A percentile compares a stretch with the other conserved stretches of the same genome.
These are phyloP conservation scores for Dolichotis patagonum DNA, from an alignment of 2,113 vertebrate genomes.

Conservation along the genomic window DNA sequence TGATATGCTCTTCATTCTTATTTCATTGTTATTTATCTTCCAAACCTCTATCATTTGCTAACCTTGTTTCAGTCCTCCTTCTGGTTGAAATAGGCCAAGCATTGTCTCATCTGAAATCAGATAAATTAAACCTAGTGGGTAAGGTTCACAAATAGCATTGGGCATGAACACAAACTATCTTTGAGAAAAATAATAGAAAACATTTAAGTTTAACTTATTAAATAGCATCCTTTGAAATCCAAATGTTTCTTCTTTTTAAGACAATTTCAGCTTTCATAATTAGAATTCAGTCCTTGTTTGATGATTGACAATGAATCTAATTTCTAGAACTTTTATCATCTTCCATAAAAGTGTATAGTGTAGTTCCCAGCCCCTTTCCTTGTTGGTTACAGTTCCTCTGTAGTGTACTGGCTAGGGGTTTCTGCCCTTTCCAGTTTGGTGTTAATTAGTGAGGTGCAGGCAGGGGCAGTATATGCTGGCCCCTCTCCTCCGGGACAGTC, in stretches of 20 bases:
- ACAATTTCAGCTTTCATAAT: not conserved
- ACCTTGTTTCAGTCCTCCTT: not conserved
- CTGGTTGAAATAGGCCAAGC: not conserved
- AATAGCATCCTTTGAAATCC: not conserved
- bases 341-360: no score
- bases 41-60: not conserved
- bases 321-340: constrained; percentile 3
- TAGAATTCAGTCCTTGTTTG: not conserved
- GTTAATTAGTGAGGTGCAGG: no score
- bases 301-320: not conserved
- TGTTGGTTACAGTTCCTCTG: no score
- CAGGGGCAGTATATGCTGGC: no score
- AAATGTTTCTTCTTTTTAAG: not conserved
- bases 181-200: not conserved
- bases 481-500: no score
- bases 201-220: not conserved
- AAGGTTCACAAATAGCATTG: not conserved
- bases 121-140: not conserved
- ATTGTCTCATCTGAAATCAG: not conserved
- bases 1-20: not conserved
- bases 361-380: no score
- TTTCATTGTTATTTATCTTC: not conserved
- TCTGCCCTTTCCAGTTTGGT: no score
- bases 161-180: not conserved
- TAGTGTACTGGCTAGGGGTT: no score